Base-by-base conservation (phyloP, 1,140 invertebrate genomes). In the Bombus vancouverensis region DNA sequence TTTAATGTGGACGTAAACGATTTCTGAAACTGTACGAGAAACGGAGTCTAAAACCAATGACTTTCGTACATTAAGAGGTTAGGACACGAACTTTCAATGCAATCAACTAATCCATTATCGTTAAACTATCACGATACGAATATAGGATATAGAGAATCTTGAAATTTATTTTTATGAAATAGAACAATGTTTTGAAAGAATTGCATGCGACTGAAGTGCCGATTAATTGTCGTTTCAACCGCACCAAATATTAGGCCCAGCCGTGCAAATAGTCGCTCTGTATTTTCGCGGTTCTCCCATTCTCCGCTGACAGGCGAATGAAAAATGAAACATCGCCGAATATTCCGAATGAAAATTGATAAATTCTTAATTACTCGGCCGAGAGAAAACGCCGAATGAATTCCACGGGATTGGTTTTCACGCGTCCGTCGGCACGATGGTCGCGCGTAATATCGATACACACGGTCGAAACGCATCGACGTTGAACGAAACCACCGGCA, bases 281-380 rank as follows among this genome's bases (percentile, higher is more conserved):
- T 28, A 62, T n/a, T 62, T n/a, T 13, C 59, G 28, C 59, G 10
- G 3, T 53, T 53, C 47, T 22, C 18, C 5, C 18, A 22, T 53
- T 22, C 18, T 53, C 6, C 47, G 47, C 6, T 53, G 57, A 59
- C 8, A 59, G 25, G 25, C 8, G n/a, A 65, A 65, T 2, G 32
- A 15, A 42, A 71, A 71, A 71, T 28, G 25, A 15, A 65, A 65
- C n/a, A 65, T 65, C 28, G 5, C n/a, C 12, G 62, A 65, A 65
- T 32, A 15, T 18, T 4, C n/a, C 13, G n/a, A 73, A n/a, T 39
- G 59, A 34, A 53, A 83, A 76, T 66, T 66, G 81, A 47, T 68
- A 65, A 80, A 85, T 80, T 65, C 53, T 85, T 85, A 65, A 85
- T 85, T 70, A 72, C 13, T n/a, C 25, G 76, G 25, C 4, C 53